phyloP scores from a whole-genome alignment of 2,113 vertebrate genomes.

The Pycnonotus jocosus region DNA sequence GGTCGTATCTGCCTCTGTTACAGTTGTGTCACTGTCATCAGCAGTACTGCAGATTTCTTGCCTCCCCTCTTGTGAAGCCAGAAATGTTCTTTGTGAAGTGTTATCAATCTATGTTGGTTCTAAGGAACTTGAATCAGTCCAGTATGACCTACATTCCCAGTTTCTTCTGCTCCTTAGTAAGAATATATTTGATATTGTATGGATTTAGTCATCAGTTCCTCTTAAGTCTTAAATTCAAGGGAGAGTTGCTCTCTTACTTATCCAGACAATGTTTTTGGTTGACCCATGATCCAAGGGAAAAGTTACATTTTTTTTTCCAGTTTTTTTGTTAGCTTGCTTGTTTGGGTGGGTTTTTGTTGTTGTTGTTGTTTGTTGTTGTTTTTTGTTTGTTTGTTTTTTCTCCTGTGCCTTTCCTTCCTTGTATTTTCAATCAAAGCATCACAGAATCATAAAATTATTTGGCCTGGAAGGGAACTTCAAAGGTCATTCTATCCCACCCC shows the following conservation, averaged over 20 bases:
- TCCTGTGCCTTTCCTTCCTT: background rate
- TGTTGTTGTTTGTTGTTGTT: no score
- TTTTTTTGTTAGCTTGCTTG: background rate
- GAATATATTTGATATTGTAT: background rate
- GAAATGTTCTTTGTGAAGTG: background rate
- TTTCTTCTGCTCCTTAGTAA: background rate
- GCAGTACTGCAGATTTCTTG: background rate
- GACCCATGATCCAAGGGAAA: background rate
- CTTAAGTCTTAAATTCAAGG: background rate
- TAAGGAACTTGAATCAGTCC: background rate
- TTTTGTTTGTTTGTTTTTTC: background rate
- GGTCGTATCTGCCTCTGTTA: background rate
- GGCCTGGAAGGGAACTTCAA: background rate
- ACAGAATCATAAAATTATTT: background rate
- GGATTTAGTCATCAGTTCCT: background rate
- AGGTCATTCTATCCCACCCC: background rate
- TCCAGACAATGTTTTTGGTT: background rate
- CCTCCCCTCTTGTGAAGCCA: background rate
- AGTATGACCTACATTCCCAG: background rate
- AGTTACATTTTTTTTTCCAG: background rate
- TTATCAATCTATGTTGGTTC: background rate
- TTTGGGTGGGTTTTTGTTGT: no score
- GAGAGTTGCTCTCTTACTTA: background rate
- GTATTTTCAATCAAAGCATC: background rate
- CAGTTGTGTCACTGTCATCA: background rate